These are phyloP conservation scores for Halcyon leucocephala DNA, from an alignment of 2,797 vertebrate genomes.

Conservation along the genomic window DNA sequence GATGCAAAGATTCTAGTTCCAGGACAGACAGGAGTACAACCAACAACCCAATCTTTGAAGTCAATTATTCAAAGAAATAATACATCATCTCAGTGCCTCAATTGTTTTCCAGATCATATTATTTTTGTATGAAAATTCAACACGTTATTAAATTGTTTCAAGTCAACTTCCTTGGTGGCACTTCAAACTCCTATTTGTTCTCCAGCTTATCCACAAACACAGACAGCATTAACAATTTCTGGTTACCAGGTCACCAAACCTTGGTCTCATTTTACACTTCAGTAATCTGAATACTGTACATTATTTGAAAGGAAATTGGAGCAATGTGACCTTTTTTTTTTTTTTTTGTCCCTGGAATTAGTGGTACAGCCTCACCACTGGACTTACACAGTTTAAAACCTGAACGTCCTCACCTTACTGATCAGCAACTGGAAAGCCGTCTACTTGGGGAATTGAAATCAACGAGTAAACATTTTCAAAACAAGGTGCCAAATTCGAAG, in stretches of 20 bases:
- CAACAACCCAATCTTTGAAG: not conserved
- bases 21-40: not conserved
- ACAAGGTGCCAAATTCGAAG: not conserved
- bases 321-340: not conserved
- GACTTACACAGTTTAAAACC: not conserved
- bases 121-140: conserved; percentile 26
- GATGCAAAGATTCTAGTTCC: not conserved
- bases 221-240: conserved; percentile 29
- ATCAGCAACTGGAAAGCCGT: conserved; percentile 2
- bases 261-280: conserved; percentile 57
- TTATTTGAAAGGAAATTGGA: conserved; percentile 37
- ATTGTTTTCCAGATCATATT: not conserved
- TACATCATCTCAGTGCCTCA: not conserved
- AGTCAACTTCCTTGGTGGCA: conserved; percentile 7
- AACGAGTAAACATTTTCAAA: conserved; percentile 8
- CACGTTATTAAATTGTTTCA: not conserved
- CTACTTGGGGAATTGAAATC: not conserved
- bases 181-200: not conserved
- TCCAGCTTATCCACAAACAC: conserved; percentile 19
- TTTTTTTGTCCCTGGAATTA: not conserved
- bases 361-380: not conserved
- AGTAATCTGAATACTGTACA: conserved; percentile 13
- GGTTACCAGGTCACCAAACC: conserved; percentile 58
- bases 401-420: not conserved
- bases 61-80: conserved; percentile 26